A percentile compares a stretch with the other conserved stretches of the same genome.
Evolutionary conservation across 2,888 invertebrate species (phyloP).

Genomic region (Drosophila multiciliata): DNA sequence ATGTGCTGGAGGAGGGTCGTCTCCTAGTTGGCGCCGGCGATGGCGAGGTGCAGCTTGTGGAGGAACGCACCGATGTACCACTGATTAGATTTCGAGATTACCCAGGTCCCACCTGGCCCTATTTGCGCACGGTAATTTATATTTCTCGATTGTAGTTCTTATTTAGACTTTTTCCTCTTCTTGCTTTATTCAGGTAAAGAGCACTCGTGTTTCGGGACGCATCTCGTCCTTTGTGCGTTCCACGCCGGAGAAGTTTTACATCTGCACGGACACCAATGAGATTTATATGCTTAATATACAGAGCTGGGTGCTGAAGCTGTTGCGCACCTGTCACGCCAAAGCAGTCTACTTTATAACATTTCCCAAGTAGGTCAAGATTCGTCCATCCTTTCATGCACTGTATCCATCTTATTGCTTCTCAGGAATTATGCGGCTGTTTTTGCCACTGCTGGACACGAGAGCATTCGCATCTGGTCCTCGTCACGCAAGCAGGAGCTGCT

Average conservation of each 20-base stretch:
- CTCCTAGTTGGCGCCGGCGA: conserved; percentile 94
- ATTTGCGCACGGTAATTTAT: conserved; percentile 86
- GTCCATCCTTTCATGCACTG: background rate
- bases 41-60: conserved; percentile 91
- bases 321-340: conserved; percentile 93
- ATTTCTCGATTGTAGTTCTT: background rate
- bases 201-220: conserved; percentile 87
- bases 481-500: conserved; percentile 91
- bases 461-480: conserved; percentile 94
- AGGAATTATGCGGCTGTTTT: conserved; percentile 94
- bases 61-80: conserved; percentile 86
- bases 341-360: conserved; percentile 93
- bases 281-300: conserved; percentile 91
- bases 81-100: conserved; percentile 80
- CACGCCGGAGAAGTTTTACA: conserved; percentile 87
- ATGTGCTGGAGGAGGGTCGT: conserved; percentile 87
- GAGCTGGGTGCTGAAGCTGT: conserved; percentile 89
- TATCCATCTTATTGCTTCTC: conserved; percentile 23
- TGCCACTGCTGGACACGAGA: conserved; percentile 93
- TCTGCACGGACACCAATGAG: conserved; percentile 92
- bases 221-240: conserved; percentile 91
- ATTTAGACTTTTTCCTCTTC: background rate
- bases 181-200: conserved; percentile 85
- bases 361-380: conserved; percentile 88
- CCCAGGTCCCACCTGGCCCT: conserved; percentile 86